These are phyloP conservation scores for Palythoa grandiflora DNA, from an alignment of 92 coral and sea anemone genomes.

Conservation along the genomic window DNA sequence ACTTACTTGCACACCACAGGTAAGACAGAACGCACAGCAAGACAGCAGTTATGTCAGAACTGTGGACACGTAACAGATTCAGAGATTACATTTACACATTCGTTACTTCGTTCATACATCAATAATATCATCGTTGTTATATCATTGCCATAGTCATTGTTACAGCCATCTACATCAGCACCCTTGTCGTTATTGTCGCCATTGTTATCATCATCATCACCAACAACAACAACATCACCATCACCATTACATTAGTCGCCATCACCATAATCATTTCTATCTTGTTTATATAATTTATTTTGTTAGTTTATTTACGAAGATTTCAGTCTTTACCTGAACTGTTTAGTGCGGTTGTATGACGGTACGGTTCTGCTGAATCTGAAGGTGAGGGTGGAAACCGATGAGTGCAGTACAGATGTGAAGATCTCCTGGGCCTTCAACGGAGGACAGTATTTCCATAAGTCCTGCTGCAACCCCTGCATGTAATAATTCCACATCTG, in stretches of 20 bases:
- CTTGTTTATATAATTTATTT: no score
- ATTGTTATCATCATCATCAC: neutral
- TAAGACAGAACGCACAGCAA: slow-evolving; percentile 77
- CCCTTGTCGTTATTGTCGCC: neutral
- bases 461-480: slow-evolving; percentile 84
- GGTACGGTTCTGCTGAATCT: slow-evolving; percentile 84
- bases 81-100: neutral
- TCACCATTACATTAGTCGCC: neutral
- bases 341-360: slow-evolving; percentile 78
- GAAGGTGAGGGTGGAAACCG: slow-evolving; percentile 77
- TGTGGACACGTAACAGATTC: slow-evolving; percentile 8
- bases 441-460: slow-evolving; percentile 90
- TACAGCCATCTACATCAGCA: neutral
- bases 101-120: no score
- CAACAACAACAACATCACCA: neutral
- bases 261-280: neutral
- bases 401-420: slow-evolving; percentile 78
- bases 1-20: slow-evolving; percentile 78
- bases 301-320: neutral
- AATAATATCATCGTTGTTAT: neutral
- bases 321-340: slow-evolving; percentile 69
- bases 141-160: neutral
- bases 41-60: slow-evolving; percentile 89
- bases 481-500: slow-evolving; percentile 99
- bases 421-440: slow-evolving; percentile 85